These are phyloP conservation scores for Prunella fulvescens DNA, from an alignment of 2,113 vertebrate species.

Conservation along the genomic window DNA sequence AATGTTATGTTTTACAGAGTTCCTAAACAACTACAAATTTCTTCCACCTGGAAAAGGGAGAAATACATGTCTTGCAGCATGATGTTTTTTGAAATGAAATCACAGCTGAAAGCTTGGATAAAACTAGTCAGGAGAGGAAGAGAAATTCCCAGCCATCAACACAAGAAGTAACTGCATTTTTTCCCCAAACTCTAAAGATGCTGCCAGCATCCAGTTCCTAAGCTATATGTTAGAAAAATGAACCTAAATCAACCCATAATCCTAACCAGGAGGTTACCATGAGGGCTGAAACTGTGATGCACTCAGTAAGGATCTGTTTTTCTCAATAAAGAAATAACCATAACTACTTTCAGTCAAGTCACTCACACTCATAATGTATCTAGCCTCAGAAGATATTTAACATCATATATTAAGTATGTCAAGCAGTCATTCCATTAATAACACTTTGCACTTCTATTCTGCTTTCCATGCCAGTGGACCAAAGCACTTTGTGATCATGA, in stretches of 20 bases:
- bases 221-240: slow-evolving; percentile 3
- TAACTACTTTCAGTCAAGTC: slow-evolving; percentile 33
- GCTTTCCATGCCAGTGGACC: neutral
- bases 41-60: neutral
- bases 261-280: slow-evolving; percentile 16
- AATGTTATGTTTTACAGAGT: neutral
- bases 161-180: neutral
- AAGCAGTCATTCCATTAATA: neutral
- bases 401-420: neutral
- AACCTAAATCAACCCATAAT: neutral
- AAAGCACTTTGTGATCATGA: slow-evolving; percentile 30
- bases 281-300: neutral
- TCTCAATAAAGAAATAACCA: slow-evolving; percentile 29
- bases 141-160: neutral
- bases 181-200: neutral
- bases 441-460: neutral
- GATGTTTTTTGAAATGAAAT: neutral
- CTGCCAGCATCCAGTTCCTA: neutral
- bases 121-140: neutral
- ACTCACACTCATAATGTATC: neutral
- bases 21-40: neutral
- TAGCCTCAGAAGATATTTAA: slow-evolving; percentile 32
- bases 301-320: slow-evolving; percentile 36
- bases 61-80: neutral
- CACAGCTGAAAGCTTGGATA: neutral